Percentiles rank a stretch among this genome's conserved stretches.
Conservation (phyloP, 1,140 invertebrate genomes). For the Camponotus vicinus region DNA sequence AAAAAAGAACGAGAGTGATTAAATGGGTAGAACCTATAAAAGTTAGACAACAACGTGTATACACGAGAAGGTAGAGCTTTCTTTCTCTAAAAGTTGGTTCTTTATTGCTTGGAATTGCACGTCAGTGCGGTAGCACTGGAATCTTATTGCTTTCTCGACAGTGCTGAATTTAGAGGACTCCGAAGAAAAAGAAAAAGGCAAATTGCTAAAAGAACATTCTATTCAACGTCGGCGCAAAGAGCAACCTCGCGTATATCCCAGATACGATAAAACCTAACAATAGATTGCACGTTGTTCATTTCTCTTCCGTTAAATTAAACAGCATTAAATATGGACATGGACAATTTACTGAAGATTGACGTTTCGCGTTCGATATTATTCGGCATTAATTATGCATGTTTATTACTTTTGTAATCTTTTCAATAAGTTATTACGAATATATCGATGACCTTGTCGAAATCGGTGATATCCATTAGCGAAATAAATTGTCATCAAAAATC, state of each 20-base stretch:
- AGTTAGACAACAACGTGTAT: background rate
- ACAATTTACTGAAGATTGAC: conserved; percentile 7
- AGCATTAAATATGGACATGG: conserved; percentile 31
- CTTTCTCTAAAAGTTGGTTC: conserved; percentile 32
- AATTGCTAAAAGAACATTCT: conserved; percentile 57
- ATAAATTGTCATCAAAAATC: conserved; percentile 26
- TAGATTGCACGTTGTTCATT: background rate
- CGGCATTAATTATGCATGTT: conserved; percentile 8
- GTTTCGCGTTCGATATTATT: conserved; percentile 12
- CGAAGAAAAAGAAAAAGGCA: conserved; percentile 31
- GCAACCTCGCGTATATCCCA: conserved; percentile 17
- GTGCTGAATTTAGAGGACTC: conserved; percentile 34
- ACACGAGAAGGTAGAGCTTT: conserved; percentile 23
- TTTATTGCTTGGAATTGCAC: conserved; percentile 50
- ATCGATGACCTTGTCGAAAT: background rate
- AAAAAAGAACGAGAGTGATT: background rate
- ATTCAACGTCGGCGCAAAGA: conserved; percentile 6
- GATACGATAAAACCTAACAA: conserved; percentile 4
- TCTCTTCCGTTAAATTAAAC: conserved; percentile 17
- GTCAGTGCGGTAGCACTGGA: conserved; percentile 22
- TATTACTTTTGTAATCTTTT: conserved; percentile 28
- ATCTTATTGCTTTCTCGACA: conserved; percentile 59
- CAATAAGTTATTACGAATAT: conserved; percentile 22
- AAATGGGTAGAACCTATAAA: conserved; percentile 3
- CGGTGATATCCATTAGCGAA: conserved; percentile 14